A percentile compares a stretch with the other conserved stretches of the same genome.
Evolutionary conservation across 2,797 vertebrate species (phyloP).

Genomic region (Myiothlypis chrysogaster): DNA sequence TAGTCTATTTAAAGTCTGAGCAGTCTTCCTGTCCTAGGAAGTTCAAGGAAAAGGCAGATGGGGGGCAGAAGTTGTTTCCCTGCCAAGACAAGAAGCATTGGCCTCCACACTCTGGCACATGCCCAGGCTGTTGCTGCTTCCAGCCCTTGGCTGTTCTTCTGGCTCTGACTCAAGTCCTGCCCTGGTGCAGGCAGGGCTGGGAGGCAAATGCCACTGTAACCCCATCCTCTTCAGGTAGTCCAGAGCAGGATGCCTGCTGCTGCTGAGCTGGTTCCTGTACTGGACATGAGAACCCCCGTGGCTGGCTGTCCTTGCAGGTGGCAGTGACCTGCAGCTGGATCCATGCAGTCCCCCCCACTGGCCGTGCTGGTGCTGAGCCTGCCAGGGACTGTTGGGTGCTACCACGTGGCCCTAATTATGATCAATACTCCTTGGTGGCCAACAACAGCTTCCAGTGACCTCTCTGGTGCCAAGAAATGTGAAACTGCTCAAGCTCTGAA

Average conservation of each 20-base stretch:
- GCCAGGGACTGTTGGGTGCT: neutral
- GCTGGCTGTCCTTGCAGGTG: neutral
- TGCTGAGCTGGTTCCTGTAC: neutral
- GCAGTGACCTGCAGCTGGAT: neutral
- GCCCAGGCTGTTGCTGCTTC: neutral
- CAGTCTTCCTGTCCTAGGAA: neutral
- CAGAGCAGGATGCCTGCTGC: neutral
- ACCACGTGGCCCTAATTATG: neutral
- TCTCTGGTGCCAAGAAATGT: neutral
- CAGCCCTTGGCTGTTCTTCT: neutral
- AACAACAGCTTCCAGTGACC: neutral
- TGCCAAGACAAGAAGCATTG: neutral
- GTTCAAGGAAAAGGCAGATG: neutral
- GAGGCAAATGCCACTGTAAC: neutral
- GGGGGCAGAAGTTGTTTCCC: neutral
- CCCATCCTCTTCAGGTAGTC: neutral
- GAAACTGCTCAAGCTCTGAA: too few species aligned
- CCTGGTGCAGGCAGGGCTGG: neutral
- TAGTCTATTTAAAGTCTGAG: neutral
- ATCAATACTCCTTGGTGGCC: neutral
- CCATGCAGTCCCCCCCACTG: rapidly evolving
- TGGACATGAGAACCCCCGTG: rapidly evolving
- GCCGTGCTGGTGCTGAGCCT: neutral
- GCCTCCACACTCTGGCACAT: neutral
- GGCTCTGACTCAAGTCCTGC: neutral